Percentiles rank a stretch among this genome's conserved stretches.
These are phyloP conservation scores for Atta colombica DNA, from an alignment of 1,140 invertebrate species.

Conservation along the genomic window DNA sequence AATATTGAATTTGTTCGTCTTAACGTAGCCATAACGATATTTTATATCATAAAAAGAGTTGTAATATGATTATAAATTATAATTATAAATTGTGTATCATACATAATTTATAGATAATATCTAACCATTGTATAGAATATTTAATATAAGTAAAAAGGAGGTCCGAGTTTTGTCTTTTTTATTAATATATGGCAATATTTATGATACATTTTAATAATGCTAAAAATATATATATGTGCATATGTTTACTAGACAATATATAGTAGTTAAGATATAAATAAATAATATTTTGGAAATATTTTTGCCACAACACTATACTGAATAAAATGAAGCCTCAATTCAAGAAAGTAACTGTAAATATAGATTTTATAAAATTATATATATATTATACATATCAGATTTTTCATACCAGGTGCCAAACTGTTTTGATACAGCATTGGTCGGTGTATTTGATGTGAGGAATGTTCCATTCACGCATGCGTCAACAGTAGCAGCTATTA, in stretches of 20 bases:
- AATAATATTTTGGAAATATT: not conserved
- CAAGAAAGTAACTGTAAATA: not conserved
- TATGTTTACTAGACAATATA: not conserved
- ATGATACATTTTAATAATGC: not conserved
- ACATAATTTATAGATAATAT: not conserved
- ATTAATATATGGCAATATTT: not conserved
- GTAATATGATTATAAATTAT: not conserved
- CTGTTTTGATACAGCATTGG: conserved; percentile 13
- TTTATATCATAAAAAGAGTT: not conserved
- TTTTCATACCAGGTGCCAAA: not conserved
- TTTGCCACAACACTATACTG: not conserved
- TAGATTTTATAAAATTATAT: not conserved
- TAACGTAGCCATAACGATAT: too few species aligned
- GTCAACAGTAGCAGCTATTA: conserved; percentile 9
- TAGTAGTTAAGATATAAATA: not conserved
- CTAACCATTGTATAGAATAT: not conserved
- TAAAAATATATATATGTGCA: not conserved
- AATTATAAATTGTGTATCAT: not conserved
- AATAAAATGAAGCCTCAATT: not conserved
- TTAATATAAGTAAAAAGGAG: not conserved
- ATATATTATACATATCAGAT: not conserved
- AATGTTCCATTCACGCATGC: conserved; percentile 36
- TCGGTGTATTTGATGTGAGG: not conserved
- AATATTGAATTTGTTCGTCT: not conserved
- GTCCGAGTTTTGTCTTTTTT: not conserved